These are phyloP conservation scores for Pygmarrhopalites habei DNA, from an alignment of 1,140 invertebrate species.

Conservation along the genomic window DNA sequence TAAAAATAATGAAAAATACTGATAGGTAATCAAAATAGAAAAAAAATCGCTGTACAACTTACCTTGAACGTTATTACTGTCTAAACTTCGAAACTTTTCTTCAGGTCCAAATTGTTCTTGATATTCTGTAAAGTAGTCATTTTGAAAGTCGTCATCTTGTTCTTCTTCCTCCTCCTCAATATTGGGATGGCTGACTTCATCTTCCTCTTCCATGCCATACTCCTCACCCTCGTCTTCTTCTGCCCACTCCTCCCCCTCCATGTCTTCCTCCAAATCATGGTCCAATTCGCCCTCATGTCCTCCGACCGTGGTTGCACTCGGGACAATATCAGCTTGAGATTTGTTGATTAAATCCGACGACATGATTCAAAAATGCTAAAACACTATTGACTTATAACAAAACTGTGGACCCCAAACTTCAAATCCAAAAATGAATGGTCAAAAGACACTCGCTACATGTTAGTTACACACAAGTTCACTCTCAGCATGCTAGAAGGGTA, in stretches of 20 bases:
- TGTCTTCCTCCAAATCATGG: not conserved
- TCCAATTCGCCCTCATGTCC: not conserved
- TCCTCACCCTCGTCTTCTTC: conserved; percentile 2
- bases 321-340: not conserved
- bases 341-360: not conserved
- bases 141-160: not conserved
- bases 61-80: conserved; percentile 23
- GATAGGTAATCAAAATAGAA: no score
- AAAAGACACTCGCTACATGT: no score
- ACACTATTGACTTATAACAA: no score
- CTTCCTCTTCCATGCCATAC: not conserved
- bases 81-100: conserved; percentile 9
- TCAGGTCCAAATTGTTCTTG: conserved; percentile 2
- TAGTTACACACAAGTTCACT: no score
- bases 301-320: not conserved
- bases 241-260: not conserved
- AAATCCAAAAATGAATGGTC: no score
- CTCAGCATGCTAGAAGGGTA: no score
- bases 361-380: no score
- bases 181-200: not conserved
- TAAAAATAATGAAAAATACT: no score
- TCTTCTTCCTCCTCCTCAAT: not conserved
- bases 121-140: conserved; percentile 2
- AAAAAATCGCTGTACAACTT: no score
- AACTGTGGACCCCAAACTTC: no score